Evolutionary conservation across 2,113 vertebrate genomes (phyloP).

Genomic region (Ahaetulla prasina): DNA sequence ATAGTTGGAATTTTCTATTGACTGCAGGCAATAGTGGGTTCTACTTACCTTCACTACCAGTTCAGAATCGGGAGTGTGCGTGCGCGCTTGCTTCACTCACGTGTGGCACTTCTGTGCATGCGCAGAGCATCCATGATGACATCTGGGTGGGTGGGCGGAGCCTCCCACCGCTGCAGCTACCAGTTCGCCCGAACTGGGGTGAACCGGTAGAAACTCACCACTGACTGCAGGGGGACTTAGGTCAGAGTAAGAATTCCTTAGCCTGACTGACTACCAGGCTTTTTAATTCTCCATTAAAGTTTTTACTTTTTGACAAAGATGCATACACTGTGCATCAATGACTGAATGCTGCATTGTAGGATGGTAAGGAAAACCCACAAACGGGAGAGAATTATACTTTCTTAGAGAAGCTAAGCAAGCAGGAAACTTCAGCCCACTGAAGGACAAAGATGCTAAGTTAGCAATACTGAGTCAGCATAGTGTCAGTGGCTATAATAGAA

Average conservation of each 20-base stretch:
- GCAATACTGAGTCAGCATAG: constrained; percentile 39
- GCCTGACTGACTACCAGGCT: background rate
- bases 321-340: constrained; percentile 34
- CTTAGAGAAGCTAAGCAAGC: constrained; percentile 62
- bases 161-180: too few species aligned
- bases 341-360: constrained; percentile 35
- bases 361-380: constrained; percentile 47
- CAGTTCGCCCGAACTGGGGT: too few species aligned
- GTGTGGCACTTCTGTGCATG: too few species aligned
- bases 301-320: constrained; percentile 51
- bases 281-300: background rate
- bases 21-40: background rate
- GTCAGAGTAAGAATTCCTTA: background rate
- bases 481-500: constrained; percentile 38
- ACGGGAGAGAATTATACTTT: constrained; percentile 52
- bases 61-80: too few species aligned
- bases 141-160: too few species aligned
- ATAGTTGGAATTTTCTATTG: background rate
- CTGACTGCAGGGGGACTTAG: background rate
- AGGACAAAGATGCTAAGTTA: constrained; percentile 63
- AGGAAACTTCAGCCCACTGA: constrained; percentile 50
- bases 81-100: too few species aligned
- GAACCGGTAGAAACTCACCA: too few species aligned
- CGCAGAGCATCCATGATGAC: too few species aligned
- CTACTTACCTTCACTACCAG: too few species aligned